Evolutionary conservation across 2,888 invertebrate genomes (phyloP).

Genomic region (Tolmerus cingulatus): DNA sequence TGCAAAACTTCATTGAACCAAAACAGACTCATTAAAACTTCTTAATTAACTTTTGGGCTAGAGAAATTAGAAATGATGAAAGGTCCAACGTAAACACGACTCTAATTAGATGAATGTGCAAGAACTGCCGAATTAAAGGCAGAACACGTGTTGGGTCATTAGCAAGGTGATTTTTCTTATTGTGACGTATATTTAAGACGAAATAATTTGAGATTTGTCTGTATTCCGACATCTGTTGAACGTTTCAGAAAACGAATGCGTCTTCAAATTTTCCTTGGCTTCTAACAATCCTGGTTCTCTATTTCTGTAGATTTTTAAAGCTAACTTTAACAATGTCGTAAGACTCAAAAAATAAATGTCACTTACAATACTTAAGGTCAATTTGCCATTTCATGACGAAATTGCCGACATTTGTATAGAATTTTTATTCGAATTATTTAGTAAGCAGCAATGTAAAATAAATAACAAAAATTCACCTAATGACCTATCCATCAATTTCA

Average conservation of each 20-base stretch:
- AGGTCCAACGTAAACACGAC: background rate
- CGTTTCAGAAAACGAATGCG: background rate
- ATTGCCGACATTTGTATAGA: background rate
- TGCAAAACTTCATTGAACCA: background rate
- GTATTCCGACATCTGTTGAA: background rate
- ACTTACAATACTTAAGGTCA: background rate
- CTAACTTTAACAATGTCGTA: background rate
- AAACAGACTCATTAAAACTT: background rate
- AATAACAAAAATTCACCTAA: background rate
- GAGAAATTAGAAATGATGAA: background rate
- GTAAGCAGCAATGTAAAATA: background rate
- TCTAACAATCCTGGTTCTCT: background rate
- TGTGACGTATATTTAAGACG: background rate
- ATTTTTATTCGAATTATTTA: background rate
- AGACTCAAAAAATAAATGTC: background rate
- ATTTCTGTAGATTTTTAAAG: background rate
- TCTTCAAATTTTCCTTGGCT: background rate
- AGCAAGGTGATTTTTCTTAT: background rate
- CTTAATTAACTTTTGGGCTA: background rate
- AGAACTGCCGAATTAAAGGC: background rate
- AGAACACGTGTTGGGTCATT: background rate
- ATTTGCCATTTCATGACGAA: background rate
- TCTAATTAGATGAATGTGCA: background rate
- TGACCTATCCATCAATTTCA: conserved; percentile 50
- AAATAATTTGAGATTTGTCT: background rate